Evolutionary conservation across 1,140 invertebrate species (phyloP).

Genomic region (Dreissena polymorpha): DNA sequence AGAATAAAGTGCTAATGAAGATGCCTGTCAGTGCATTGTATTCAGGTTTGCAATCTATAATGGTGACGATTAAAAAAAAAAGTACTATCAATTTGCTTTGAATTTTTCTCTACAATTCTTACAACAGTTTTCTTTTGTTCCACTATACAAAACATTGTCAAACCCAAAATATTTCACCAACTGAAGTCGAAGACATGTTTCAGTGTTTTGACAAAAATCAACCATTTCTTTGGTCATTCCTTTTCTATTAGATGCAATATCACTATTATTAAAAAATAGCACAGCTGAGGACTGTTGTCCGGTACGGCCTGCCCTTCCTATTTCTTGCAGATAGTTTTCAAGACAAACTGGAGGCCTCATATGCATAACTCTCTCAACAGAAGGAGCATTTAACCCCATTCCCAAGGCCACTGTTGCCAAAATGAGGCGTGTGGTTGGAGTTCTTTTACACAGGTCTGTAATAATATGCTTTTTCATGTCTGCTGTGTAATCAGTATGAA

Average conservation of each 20-base stretch:
- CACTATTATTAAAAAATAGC: conserved; percentile 59
- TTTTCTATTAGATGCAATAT: conserved; percentile 48
- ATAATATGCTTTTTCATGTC: conserved; percentile 55
- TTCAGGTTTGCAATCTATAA: no score
- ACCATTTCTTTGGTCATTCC: conserved; percentile 32
- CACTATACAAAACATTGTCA: conserved; percentile 18
- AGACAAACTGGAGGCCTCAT: conserved; percentile 53
- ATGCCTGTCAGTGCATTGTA: no score
- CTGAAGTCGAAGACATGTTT: conserved; percentile 30
- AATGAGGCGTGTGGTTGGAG: conserved; percentile 53
- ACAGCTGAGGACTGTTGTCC: conserved; percentile 55
- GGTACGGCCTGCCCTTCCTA: conserved; percentile 54
- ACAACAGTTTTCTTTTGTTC: conserved; percentile 37
- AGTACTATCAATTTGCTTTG: no score
- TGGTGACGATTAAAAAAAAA: no score
- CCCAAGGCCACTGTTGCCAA: conserved; percentile 61
- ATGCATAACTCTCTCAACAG: conserved; percentile 51
- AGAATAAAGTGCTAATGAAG: no score
- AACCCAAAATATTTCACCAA: conserved; percentile 57
- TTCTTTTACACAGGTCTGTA: conserved; percentile 44
- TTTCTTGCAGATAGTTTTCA: conserved; percentile 60
- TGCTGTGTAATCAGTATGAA: conserved; percentile 53
- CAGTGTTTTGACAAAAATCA: conserved; percentile 9
- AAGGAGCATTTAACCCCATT: conserved; percentile 59
- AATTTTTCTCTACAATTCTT: conserved; percentile 10